Percentiles rank a stretch among this genome's conserved stretches.
Conservation (phyloP, 2,797 vertebrate genomes). For the Halcyon badia region DNA sequence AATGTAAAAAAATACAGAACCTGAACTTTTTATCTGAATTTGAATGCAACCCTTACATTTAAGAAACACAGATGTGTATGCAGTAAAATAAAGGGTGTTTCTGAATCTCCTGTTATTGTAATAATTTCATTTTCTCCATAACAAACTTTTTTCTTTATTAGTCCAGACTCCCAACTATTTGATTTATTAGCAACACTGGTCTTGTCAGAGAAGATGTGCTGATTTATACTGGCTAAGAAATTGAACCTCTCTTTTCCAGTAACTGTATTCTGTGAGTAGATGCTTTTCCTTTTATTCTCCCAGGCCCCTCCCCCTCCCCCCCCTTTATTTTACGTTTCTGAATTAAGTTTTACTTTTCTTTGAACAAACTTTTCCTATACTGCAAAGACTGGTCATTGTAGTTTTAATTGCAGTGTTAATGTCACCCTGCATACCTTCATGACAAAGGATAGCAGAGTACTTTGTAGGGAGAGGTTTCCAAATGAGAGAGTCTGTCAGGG, state of each 20-base stretch:
- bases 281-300: not conserved
- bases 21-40: not conserved
- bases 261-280: not conserved
- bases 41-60: not conserved
- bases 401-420: conserved; percentile 51
- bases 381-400: not conserved
- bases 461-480: not conserved
- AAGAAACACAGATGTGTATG: not conserved
- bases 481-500: not conserved
- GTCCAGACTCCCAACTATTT: not conserved
- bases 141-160: not conserved
- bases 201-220: not conserved
- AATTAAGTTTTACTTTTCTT: not conserved
- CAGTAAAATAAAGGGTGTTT: not conserved
- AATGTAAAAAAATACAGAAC: not conserved
- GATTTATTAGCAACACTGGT: not conserved
- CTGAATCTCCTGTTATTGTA: not conserved
- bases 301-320: no score
- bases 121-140: not conserved
- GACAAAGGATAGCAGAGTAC: not conserved
- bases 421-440: not conserved
- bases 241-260: not conserved
- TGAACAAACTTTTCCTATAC: not conserved
- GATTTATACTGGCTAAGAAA: not conserved
- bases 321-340: not conserved